Evolutionary conservation across 1,140 invertebrate species (phyloP), one percentile per base, ranked within the genome.

Genomic region (Proales similis): DNA sequence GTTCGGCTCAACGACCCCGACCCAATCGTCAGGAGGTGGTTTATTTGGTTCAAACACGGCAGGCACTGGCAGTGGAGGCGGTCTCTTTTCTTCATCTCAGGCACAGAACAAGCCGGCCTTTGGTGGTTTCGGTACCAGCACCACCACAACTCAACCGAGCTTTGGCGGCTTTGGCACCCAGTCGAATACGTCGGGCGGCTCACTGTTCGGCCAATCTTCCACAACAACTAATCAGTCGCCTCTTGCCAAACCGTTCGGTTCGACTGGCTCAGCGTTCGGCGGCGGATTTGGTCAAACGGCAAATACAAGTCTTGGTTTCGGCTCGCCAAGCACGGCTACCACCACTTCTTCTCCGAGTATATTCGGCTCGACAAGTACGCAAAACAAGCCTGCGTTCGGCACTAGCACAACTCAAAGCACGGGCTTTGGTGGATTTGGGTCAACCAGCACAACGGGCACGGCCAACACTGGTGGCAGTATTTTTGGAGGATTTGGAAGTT

Each of bases 201-300:
- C 70, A 12, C 64, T 64, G 43, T 70, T 70, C 64, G 64, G 72
- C 19, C 64, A 67, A 22, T 66, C 69, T n/a, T n/a, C n/a, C n/a
- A n/a, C n/a, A n/a, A n/a, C n/a, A n/a, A n/a, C n/a, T n/a, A n/a
- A n/a, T 19, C 72, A 72, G 48, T 68, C 47, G 5, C 17, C 30
- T 7, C 33, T 30, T 17, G 60, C 46, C 9, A 45, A 57, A 11
- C 29, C 69, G 12, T 66, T 67, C 45, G 61, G 62, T 48, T 46
- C 22, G 39, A 65, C 32, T 9, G 60, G 62, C 19, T 60, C 61
- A 42, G 66, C 65, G 4, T 73, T 73, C 65, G 70, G 70, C 12
- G 61, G 64, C 14, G 48, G 69, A 19, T 67, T 70, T n/a, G 20
- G 36, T 39, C 62, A 70, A 49, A 29, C 66, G 63, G 29, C 66